phyloP scores from a whole-genome alignment of 2,797 vertebrate species.

The Botia almorhae region DNA sequence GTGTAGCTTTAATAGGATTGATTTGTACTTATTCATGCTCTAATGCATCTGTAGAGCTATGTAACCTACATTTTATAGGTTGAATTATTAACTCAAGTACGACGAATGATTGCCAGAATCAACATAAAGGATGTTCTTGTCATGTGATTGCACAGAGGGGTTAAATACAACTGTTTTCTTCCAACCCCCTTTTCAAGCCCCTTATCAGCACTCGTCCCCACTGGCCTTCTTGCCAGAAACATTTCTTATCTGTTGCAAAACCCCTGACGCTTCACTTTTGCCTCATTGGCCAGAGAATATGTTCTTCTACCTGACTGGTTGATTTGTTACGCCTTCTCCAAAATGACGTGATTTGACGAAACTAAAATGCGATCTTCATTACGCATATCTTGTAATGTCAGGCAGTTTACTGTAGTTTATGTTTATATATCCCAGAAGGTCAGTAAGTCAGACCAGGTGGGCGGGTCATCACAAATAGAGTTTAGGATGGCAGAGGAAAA shows the following conservation, averaged over 20 bases:
- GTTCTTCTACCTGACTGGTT: slow-evolving; percentile 62
- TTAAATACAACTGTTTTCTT: slow-evolving; percentile 15
- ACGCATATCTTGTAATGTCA: neutral
- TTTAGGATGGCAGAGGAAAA: slow-evolving; percentile 60
- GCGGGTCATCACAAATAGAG: slow-evolving; percentile 48
- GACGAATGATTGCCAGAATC: slow-evolving; percentile 25
- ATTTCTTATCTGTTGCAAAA: slow-evolving; percentile 73
- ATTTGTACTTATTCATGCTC: neutral
- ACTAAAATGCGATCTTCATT: slow-evolving; percentile 48
- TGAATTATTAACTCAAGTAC: slow-evolving; percentile 47
- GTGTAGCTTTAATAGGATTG: neutral
- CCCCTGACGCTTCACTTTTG: slow-evolving; percentile 53
- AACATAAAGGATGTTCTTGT: neutral
- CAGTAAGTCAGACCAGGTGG: slow-evolving; percentile 48
- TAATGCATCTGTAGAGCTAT: neutral
- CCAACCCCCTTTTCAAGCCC: slow-evolving; percentile 34
- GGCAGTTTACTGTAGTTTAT: slow-evolving; percentile 53
- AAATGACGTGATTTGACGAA: slow-evolving; percentile 36
- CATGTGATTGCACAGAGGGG: slow-evolving; percentile 16
- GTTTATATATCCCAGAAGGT: slow-evolving; percentile 55
- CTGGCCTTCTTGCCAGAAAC: slow-evolving; percentile 61
- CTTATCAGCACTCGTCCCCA: slow-evolving; percentile 76
- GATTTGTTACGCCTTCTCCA: slow-evolving; percentile 14
- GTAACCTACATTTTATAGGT: neutral
- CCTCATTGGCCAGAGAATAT: slow-evolving; percentile 66